Base-by-base conservation (phyloP, 1,140 invertebrate genomes). In the Penaeus chinensis region DNA sequence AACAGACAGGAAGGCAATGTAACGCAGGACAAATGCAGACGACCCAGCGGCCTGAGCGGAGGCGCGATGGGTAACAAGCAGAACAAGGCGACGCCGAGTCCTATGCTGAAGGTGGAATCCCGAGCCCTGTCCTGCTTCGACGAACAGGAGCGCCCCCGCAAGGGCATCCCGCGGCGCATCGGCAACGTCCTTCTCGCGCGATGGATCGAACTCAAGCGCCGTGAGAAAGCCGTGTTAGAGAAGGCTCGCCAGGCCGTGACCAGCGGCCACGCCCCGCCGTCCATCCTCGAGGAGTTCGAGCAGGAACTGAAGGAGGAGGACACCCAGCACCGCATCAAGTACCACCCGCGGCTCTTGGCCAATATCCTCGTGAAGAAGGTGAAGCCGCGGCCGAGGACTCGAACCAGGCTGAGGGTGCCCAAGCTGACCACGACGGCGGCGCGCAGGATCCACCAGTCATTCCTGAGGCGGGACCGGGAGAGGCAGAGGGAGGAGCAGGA, bases 191-290 rank as follows among this genome's bases (percentile, higher is more conserved):
- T 87, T 69, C 85, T 87, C 27, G 24, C 85, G 19, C 54, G 81
- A 27, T 87, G 85, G 85, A 82, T 87, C 80, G 69, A 16, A 69
- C 62, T 82, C 42, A 87, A 87, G 60, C 82, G 85, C 37, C 66
- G 80, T 13, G 85, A 87, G 62, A 76, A 60, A 19, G 80, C 69
- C 3, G 20, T 87, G 11, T 11, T 87, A 24, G 61, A 80, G 11
- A 82, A 62, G 71, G 80, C 77, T 7, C 47, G 71, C 27, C 8
- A 16, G 22, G 85, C 81, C 8, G 80, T 87, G 85, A 42, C 11
- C n/a, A 80, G 82, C n/a, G 85, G 85, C 10, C 47, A 61, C 18
- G 80, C 80, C 11, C 85, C 85, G 3, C 80, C 79, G 27, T 60
- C 65, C 60, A n/a, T 87, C 22, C 22, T 87, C 61, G 10, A 82